Evolutionary conservation across 2,113 vertebrate genomes (phyloP).

Genomic region (Ictalurus furcatus): DNA sequence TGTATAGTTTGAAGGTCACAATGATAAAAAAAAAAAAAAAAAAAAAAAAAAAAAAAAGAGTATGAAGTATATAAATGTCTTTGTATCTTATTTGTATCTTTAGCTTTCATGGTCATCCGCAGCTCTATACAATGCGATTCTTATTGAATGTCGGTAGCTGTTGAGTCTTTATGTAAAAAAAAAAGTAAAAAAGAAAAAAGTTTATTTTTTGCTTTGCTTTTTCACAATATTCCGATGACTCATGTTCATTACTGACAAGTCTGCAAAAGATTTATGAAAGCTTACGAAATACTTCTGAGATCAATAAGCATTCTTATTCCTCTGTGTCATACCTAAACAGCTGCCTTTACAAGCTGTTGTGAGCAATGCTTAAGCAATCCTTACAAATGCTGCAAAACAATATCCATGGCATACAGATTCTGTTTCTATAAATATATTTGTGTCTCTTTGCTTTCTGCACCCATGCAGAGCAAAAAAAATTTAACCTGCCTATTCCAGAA

Average conservation of each 20-base stretch:
- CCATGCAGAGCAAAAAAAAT: background rate
- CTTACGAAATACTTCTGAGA: conserved; percentile 16
- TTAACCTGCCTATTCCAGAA: background rate
- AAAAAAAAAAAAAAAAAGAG: background rate
- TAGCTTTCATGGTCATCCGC: background rate
- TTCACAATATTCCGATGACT: conserved; percentile 29
- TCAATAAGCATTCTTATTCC: background rate
- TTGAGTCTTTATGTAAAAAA: background rate
- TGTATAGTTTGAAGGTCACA: background rate
- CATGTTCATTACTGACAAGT: conserved; percentile 32
- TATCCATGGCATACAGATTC: background rate
- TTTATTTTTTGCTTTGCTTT: conserved; percentile 12
- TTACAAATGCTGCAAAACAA: conserved; percentile 1
- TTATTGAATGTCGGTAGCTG: background rate
- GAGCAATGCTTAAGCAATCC: background rate
- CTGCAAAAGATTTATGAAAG: background rate
- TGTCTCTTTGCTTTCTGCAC: conserved; percentile 14
- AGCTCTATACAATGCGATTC: background rate
- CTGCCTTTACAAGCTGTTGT: conserved; percentile 9
- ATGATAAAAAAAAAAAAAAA: background rate
- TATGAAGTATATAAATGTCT: background rate
- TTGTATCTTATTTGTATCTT: background rate
- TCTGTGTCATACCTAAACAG: conserved; percentile 18
- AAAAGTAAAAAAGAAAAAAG: background rate
- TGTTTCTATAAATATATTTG: background rate